phyloP scores from a whole-genome alignment of 2,113 vertebrate genomes.

The Chloropsis hardwickii region DNA sequence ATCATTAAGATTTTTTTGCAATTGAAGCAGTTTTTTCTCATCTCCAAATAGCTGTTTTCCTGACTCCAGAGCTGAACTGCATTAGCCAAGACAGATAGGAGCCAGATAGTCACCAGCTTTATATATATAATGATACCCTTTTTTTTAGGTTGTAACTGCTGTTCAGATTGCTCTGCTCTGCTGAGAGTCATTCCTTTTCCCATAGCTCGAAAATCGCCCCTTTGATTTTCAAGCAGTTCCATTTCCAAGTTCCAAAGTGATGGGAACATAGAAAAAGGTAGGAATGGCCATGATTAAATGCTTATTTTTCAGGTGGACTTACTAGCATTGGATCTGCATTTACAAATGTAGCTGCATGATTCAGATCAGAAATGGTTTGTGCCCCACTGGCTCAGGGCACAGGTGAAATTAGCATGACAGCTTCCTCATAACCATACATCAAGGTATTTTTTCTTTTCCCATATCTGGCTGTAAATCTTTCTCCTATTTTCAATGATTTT shows the following conservation, averaged over 20 bases:
- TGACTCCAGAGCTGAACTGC: not conserved
- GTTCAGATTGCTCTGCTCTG: not conserved
- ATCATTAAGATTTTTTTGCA: not conserved
- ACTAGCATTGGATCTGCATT: not conserved
- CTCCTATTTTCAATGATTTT: not conserved
- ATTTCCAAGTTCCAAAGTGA: not conserved
- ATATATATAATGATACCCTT: not conserved
- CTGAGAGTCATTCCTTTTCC: not conserved
- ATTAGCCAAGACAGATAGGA: not conserved
- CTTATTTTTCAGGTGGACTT: not conserved
- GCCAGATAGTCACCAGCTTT: not conserved
- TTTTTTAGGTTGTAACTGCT: not conserved
- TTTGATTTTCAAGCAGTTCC: not conserved
- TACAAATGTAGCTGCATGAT: not conserved
- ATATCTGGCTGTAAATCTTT: not conserved
- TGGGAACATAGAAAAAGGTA: not conserved
- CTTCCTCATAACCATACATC: not conserved
- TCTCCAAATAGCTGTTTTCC: not conserved
- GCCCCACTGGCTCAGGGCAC: not conserved
- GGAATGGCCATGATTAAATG: not conserved
- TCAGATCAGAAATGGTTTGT: not conserved
- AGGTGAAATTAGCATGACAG: not conserved
- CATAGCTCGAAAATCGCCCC: not conserved
- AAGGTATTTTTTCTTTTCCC: not conserved
- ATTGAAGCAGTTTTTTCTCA: not conserved